Evolutionary conservation across 2,113 vertebrate species (phyloP).

Genomic region (Megalops atlanticus): DNA sequence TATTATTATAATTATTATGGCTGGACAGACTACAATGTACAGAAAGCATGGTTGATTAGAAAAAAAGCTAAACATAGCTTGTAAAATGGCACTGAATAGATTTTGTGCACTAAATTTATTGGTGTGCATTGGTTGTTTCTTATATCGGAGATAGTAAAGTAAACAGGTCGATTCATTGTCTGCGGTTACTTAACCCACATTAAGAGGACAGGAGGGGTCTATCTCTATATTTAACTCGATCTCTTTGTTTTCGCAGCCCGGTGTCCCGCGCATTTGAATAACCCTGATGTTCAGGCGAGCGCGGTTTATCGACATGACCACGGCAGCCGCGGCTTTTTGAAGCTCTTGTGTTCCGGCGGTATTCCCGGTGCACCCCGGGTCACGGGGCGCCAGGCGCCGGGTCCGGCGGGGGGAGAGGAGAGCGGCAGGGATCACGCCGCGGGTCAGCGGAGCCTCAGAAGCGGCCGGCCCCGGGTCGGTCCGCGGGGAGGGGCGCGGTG

Average conservation of each 20-base stretch:
- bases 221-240: no score
- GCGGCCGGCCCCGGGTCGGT: constrained; percentile 66
- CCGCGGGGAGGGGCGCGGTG: constrained; percentile 54
- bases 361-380: constrained; percentile 60
- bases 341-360: constrained; percentile 59
- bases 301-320: constrained; percentile 54
- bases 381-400: no score
- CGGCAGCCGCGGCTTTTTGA: constrained; percentile 51
- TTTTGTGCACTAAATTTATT: not conserved
- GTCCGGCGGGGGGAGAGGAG: constrained; percentile 60
- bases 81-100: not conserved
- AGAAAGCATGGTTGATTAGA: not conserved
- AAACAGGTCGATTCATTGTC: not conserved
- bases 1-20: constrained; percentile 24
- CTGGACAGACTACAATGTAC: not conserved
- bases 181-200: not conserved
- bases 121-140: not conserved
- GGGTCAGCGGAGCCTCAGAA: constrained; percentile 73
- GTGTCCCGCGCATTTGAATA: not conserved
- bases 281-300: constrained; percentile 7
- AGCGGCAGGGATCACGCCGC: constrained; percentile 68
- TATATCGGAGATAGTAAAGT: not conserved
- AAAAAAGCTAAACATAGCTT: not conserved
- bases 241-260: not conserved
- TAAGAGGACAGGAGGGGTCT: not conserved